Base-by-base conservation (phyloP, 1,140 invertebrate genomes). In the Drosophila fuyamai region DNA sequence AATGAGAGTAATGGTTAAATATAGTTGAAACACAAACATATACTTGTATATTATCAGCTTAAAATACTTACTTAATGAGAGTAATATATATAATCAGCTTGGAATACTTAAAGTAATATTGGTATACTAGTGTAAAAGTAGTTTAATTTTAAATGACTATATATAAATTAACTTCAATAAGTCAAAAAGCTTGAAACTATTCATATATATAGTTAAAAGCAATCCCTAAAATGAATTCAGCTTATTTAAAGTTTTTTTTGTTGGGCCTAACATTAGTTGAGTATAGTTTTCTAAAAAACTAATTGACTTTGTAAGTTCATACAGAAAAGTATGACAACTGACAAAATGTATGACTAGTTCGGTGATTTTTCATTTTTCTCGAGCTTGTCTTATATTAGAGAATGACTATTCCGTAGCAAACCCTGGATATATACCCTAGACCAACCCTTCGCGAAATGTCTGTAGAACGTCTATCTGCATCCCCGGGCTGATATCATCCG, bases 401-500 rank as follows among this genome's bases (percentile, higher is more conserved):
- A 63, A 35, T 63, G 29, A 51, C 16, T 63, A 35, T 51, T 50
- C 29, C 58, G 18, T 10, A 50, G 44, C 13, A 7, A 23, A 16
- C n/a, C 16, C 10, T 36, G 16, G 38, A 68, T 44, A 68, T 4
- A 36, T n/a, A 2, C 5, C 23, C 23, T 4, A 23, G 0, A 12
- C 9, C 7, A 13, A 6, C 55, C 40, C 40, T 14, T 29, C n/a
- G 48, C 23, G 13, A 63, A 65, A 29, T 43, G 60, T 68, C 60
- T 68, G 47, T 23, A 68, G 48, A 63, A 53, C 10, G 47, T 72
- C 47, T 51, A 53, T 72, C 67, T 73, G 57, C 41, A 61, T 43
- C 18, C 47, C 57, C 14, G 36, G n/a, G 67, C 70, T 73, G 70
- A 73, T 73, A 73, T 73, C 70, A 73, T 73, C 68, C 43, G 48